Evolutionary conservation across 2,797 vertebrate species (phyloP), one percentile per base, ranked within the genome.

Genomic region (Cossypha heuglini): DNA sequence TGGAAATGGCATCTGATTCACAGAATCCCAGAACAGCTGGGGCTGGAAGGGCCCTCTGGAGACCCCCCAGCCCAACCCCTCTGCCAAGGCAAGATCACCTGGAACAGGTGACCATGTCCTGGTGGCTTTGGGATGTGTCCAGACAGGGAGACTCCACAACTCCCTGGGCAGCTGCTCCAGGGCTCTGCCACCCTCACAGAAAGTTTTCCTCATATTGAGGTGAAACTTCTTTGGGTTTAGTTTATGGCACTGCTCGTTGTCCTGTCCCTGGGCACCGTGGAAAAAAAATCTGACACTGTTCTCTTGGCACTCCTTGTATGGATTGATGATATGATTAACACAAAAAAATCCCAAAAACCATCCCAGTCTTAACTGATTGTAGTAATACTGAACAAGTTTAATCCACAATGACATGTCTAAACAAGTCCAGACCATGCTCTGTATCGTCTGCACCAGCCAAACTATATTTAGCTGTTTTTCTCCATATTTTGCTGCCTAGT

Each of bases 41-140:
- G 63, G 5, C 0, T 57, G 78, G 78, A 17, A 49, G 37, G 24
- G 33, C 6, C 16, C 51, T 71, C 42, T 63, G 57, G 6, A 74
- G 15, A 38, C 19, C 29, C 11, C 9, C 46, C 63, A 68, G 48
- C 0, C 26, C 69, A 35, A 12, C 4, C 15, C 33, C 29, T 20
- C 31, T 68, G 69, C 62, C 69, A 20, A 33, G 63, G 71, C 37
- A 55, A 4, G 54, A 1, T 24, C 55, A 49, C 48, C 77, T 68
- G 69, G 31, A 18, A 1, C 19, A 63, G 49, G 57, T 5, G 55
- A 7, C 17, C 6, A 1, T 0, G 0, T 21, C 37, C 77, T 3
- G 46, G 6, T n/a, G 55, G 31, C 16, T 37, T 10, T n/a, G 18
- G 31, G 18, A 40, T 54, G 21, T 54, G 6, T 35, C 45, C 38